phyloP scores from a whole-genome alignment of 2,888 invertebrate genomes.

The Argyra leucocephala region DNA sequence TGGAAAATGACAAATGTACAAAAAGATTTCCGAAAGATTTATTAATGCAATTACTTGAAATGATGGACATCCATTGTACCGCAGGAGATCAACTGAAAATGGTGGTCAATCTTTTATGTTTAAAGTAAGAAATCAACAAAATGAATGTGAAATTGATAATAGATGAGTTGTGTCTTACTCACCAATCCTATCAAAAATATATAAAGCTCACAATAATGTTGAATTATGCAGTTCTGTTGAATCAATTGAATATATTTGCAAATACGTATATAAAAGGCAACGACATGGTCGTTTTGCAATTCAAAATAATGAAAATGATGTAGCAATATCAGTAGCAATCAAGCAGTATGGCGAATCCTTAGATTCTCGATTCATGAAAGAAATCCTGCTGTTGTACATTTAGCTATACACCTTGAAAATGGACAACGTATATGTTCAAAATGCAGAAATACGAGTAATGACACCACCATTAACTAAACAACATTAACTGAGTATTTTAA shows the following conservation, averaged over 20 bases:
- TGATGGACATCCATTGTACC: constrained; percentile 36
- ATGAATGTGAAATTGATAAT: constrained; percentile 33
- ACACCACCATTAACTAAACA: too few species aligned
- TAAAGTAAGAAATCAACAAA: constrained; percentile 26
- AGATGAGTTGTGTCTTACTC: too few species aligned
- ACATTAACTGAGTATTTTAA: too few species aligned
- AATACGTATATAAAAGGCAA: constrained; percentile 30
- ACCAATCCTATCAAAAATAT: too few species aligned
- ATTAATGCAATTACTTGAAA: constrained; percentile 30
- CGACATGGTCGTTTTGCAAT: too few species aligned
- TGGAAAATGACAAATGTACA: constrained; percentile 33
- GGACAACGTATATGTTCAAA: too few species aligned
- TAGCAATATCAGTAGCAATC: constrained; percentile 24
- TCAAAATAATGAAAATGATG: too few species aligned
- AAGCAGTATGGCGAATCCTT: constrained; percentile 24
- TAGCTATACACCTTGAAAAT: too few species aligned
- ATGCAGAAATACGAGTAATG: too few species aligned
- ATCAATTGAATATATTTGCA: constrained; percentile 39
- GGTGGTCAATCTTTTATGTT: constrained; percentile 15
- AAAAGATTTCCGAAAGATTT: constrained; percentile 31
- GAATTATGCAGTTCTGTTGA: constrained; percentile 40
- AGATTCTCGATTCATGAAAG: constrained; percentile 29
- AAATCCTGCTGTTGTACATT: too few species aligned
- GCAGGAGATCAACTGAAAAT: constrained; percentile 32
- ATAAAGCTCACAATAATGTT: constrained; percentile 31